These are phyloP conservation scores for Drosophila pseudoananassae DNA, from an alignment of 1,140 invertebrate genomes.

Conservation along the genomic window DNA sequence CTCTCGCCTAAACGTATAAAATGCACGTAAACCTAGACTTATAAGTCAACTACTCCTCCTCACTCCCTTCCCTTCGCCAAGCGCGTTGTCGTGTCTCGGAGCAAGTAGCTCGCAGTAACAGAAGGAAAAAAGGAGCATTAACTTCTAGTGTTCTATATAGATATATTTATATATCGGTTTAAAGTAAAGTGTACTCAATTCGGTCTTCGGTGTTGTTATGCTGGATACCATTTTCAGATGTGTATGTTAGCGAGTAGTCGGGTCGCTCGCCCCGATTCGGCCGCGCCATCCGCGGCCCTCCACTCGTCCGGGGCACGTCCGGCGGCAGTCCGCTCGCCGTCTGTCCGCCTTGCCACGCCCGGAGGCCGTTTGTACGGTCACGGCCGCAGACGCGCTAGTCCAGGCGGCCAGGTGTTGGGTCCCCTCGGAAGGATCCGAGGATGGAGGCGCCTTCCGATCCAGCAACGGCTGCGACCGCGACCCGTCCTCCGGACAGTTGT, in stretches of 20 bases:
- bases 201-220: constrained; percentile 52
- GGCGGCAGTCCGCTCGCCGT: constrained; percentile 11
- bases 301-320: background rate
- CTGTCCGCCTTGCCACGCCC: constrained; percentile 25
- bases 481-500: constrained; percentile 22
- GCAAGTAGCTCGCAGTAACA: constrained; percentile 22
- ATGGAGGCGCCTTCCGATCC: constrained; percentile 23
- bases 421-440: background rate
- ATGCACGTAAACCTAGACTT: constrained; percentile 75
- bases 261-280: background rate
- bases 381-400: constrained; percentile 5
- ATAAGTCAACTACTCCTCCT: constrained; percentile 32
- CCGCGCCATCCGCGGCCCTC: background rate
- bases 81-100: background rate
- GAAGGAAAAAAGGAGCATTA: constrained; percentile 43
- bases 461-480: background rate
- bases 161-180: constrained; percentile 46
- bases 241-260: constrained; percentile 3
- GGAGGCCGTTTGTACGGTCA: constrained; percentile 3
- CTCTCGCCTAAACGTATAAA: constrained; percentile 65
- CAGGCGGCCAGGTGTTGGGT: constrained; percentile 30
- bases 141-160: constrained; percentile 49
- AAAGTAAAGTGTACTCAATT: constrained; percentile 66
- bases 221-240: constrained; percentile 35
- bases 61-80: constrained; percentile 14